Evolutionary conservation across 2,113 vertebrate genomes (phyloP), one percentile per base, ranked within the genome.

Genomic region (Notarius lentiginosus): DNA sequence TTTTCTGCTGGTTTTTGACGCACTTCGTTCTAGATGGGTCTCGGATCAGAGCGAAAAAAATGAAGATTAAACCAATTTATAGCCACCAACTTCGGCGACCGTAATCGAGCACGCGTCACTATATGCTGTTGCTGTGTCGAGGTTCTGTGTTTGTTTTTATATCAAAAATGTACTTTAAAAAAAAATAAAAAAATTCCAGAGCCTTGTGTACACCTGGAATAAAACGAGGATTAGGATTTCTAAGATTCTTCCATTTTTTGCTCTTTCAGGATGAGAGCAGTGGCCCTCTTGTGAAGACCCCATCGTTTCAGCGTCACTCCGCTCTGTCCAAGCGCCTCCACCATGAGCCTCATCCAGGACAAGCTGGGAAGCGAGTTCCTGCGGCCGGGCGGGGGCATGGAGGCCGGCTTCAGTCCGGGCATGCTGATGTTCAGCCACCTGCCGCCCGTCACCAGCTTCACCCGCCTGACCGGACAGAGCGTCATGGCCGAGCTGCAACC

Each of bases 381-480:
- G 91, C 96, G 96, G 90, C 93, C 94, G 88, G 95, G 95, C 30
- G 94, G 96, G 89, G 90, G 95, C 91, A 97, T 99, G 97, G 98
- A 99, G 92, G 94, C 97, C 90, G 92, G 93, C 87, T 98, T 96
- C n/a, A 95, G 97, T 90, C 92, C 95, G 47, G 93, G 97, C 92
- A 97, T 98, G 97, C 96, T 97, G 85, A 97, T 99, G 97, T 98
- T 99, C 95, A 99, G 97, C 93, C 97, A 98, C 94, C 96, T 99
- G 61, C 97, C 97, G 83, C 97, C 97, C 79, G 97, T 99, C 94
- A 96, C 97, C 94, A 98, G 97, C 96, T 98, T 99, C 95, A 96
- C 97, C 84, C 97, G 97, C 87, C 95, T 97, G 92, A 95, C 97
- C 41, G 95, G 96, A 87, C 96, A 95, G 92, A 92, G 96, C 49